Evolutionary conservation across 2,797 vertebrate genomes (phyloP).

Genomic region (Sylvia borin): DNA sequence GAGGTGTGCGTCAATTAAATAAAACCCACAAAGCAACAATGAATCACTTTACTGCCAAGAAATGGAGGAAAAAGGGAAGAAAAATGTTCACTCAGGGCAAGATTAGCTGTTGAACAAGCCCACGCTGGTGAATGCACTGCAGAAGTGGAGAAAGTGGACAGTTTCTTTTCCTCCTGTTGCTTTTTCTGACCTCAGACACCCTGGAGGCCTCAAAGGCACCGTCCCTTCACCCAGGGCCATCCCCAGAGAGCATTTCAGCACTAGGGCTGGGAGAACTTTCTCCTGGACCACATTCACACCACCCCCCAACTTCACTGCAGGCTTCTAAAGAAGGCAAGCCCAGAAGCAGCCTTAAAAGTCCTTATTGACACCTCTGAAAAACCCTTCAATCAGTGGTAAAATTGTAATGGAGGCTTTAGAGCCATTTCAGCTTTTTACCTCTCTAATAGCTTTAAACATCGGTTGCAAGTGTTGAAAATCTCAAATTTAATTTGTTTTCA

Average conservation of each 20-base stretch:
- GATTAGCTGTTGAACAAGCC: not conserved
- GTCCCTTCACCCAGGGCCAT: not conserved
- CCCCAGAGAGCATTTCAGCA: not conserved
- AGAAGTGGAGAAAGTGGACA: not conserved
- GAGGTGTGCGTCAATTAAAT: not conserved
- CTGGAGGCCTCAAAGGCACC: not conserved
- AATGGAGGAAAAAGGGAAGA: not conserved
- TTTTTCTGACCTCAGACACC: not conserved
- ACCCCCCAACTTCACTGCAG: not conserved
- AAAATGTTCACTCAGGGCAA: not conserved
- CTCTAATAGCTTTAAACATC: not conserved
- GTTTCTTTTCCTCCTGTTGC: not conserved
- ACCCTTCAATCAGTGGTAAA: not conserved
- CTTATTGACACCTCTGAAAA: not conserved
- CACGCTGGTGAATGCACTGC: not conserved
- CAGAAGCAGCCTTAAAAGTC: not conserved
- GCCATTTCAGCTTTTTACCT: not conserved
- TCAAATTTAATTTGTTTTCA: slow-evolving; percentile 27
- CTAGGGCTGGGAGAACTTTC: not conserved
- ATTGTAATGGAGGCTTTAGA: not conserved
- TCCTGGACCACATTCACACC: no score
- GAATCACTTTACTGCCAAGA: not conserved
- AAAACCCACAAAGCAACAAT: not conserved
- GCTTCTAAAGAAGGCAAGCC: not conserved
- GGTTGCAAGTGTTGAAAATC: not conserved